Percentiles rank a stretch among this genome's conserved stretches.
Evolutionary conservation across 2,888 invertebrate species (phyloP).

Genomic region (Poecilus cupreus): DNA sequence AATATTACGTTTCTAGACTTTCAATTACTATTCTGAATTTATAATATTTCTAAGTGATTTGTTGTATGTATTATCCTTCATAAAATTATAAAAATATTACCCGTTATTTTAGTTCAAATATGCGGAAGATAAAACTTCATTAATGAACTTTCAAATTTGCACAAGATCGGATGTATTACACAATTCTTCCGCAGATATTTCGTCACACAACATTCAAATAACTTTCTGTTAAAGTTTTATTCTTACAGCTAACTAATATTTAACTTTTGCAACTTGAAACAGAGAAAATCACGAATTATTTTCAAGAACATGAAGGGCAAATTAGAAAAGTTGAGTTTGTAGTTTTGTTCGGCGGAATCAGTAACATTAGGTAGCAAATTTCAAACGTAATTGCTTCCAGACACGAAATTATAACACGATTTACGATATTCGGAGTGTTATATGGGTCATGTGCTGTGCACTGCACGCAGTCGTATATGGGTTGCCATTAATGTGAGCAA

Average conservation of each 20-base stretch:
- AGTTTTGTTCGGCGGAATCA: neutral
- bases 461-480: neutral
- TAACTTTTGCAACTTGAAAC: neutral
- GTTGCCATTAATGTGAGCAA: neutral
- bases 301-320: neutral
- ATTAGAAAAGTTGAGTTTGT: neutral
- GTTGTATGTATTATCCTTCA: neutral
- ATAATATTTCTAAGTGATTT: neutral
- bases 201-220: neutral
- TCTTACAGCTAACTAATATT: neutral
- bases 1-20: too few relatives aligned
- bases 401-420: conserved; percentile 29
- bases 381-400: conserved; percentile 25
- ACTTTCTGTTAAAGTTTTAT: neutral
- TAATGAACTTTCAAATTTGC: neutral
- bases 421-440: neutral
- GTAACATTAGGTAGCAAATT: neutral
- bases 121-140: neutral
- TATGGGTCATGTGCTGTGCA: neutral
- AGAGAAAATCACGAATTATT: neutral
- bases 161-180: neutral
- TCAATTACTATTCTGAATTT: neutral
- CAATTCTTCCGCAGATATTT: neutral
- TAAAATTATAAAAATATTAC: neutral
- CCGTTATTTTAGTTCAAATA: neutral